Evolutionary conservation across 2,113 vertebrate species (phyloP), one percentile per base, ranked within the genome.

Genomic region (Fregetta grallaria): DNA sequence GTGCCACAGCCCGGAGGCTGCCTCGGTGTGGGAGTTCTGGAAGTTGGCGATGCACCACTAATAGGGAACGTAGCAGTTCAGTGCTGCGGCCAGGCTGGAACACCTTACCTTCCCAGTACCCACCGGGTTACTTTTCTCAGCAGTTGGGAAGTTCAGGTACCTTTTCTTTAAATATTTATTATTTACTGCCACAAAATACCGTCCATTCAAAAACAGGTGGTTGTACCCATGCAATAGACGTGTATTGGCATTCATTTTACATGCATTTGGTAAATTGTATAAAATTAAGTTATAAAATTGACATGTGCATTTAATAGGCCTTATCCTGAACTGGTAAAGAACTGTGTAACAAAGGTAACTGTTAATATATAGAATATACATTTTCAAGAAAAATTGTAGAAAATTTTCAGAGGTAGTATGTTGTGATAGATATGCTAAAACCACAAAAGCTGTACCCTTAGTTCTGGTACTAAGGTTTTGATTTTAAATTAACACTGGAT

Each of bases 401-500:
- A 47, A n/a, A 74, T 74, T 42, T 82, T 82, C 17, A 16, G 40
- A 92, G 36, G 38, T 73, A 44, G 32, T 27, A 17, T 47, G 13
- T 90, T 93, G 15, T 45, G 34, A 13, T 49, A 36, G 32, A 67
- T 62, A 62, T 0, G 6, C 73, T 80, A 66, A 65, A 88, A 68
- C 14, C 45, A 44, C 49, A 59, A 32, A 85, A 63, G 65, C 16
- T 44, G 12, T 79, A 58, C 50, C 76, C 66, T 94, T 90, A 66
- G 70, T 92, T 96, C 66, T 93, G 74, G 21, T 62, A n/a, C 80
- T 88, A 85, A 78, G 78, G 72, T 96, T 93, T 68, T 81, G 90
- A 66, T 88, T 96, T 95, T 94, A 96, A 96, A 94, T 91, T 95
- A 95, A 40, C 58, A 76, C 52, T 92, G 85, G 67, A 74, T 88